Conservation (phyloP, 2,113 vertebrate species). For the Penelope pileata region DNA sequence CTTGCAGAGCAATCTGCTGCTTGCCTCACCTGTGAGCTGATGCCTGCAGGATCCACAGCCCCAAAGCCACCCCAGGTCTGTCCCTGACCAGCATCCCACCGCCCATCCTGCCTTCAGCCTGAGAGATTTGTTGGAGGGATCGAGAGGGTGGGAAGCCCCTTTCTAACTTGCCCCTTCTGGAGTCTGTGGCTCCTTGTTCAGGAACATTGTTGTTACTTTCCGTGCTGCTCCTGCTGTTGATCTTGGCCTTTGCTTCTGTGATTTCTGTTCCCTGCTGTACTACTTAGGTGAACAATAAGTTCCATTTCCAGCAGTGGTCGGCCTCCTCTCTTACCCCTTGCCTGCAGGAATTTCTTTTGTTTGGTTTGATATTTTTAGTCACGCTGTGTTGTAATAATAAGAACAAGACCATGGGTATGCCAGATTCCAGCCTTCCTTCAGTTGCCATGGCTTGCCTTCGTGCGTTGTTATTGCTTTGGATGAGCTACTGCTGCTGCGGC, state of each 20-base stretch:
- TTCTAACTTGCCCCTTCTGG: background rate
- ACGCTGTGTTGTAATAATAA: constrained; percentile 66
- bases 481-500: constrained; percentile 39
- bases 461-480: constrained; percentile 60
- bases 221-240: constrained; percentile 49
- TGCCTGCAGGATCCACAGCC: background rate
- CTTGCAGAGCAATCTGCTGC: background rate
- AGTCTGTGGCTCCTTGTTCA: constrained; percentile 7
- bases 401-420: constrained; percentile 50
- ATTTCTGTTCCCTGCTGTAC: constrained; percentile 42
- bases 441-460: constrained; percentile 38
- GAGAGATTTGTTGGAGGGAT: background rate
- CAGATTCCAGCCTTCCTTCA: constrained; percentile 34
- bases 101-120: background rate
- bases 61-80: background rate
- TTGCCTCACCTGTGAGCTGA: background rate
- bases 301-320: constrained; percentile 66
- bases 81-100: background rate
- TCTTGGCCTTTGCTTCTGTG: constrained; percentile 55
- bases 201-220: constrained; percentile 49
- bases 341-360: constrained; percentile 65
- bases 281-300: constrained; percentile 63
- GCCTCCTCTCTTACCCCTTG: constrained; percentile 67
- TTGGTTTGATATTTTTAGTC: constrained; percentile 72
- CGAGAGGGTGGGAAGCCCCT: background rate